phyloP scores from a whole-genome alignment of 2,888 invertebrate species.

The Alentia gelatinosa region DNA sequence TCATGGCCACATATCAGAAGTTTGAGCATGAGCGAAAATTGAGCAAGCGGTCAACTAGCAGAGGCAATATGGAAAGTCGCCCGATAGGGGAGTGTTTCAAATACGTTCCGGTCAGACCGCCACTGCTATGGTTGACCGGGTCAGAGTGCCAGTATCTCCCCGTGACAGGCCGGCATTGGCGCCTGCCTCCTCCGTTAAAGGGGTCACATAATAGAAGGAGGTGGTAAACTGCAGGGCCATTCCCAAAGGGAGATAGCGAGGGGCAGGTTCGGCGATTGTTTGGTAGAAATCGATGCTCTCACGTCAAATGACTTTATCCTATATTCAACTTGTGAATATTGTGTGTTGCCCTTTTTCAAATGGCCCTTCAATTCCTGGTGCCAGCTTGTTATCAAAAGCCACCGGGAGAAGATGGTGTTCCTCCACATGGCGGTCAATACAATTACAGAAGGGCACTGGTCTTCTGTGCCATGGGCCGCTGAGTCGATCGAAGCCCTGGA shows the following conservation, averaged over 20 bases:
- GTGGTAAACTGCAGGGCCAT: neutral
- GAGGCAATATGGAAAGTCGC: neutral
- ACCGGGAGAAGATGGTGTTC: neutral
- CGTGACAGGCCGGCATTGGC: neutral
- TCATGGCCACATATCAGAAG: neutral
- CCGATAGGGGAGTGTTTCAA: neutral
- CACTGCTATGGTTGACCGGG: neutral
- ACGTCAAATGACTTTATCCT: slow-evolving; percentile 16
- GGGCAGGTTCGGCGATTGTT: neutral
- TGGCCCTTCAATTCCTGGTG: neutral
- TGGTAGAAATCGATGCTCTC: neutral
- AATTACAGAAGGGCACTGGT: neutral
- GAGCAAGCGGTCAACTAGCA: slow-evolving; percentile 1
- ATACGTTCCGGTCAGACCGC: neutral
- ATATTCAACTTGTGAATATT: slow-evolving; percentile 7
- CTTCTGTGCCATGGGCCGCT: neutral
- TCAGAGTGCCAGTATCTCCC: neutral
- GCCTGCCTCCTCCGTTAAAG: neutral
- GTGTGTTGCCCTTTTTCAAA: slow-evolving; percentile 21
- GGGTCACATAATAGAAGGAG: neutral
- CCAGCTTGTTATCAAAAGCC: slow-evolving; percentile 7
- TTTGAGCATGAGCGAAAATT: slow-evolving; percentile 47
- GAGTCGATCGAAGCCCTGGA: neutral
- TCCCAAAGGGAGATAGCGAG: neutral
- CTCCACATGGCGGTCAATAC: slow-evolving; percentile 2